Conservation (phyloP, 2,797 vertebrate genomes). For the Crotalus adamanteus region DNA sequence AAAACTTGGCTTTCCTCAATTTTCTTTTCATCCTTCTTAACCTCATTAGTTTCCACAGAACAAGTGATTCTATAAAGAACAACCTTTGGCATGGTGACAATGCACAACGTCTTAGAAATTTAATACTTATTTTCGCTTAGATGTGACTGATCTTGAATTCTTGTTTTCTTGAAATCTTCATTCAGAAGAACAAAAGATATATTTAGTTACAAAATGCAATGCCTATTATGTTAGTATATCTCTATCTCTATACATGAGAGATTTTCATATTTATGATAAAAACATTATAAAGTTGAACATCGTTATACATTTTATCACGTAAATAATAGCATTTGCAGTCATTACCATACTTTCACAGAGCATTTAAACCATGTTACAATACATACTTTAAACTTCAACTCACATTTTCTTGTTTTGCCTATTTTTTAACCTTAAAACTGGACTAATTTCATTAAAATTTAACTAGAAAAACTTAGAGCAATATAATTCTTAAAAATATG, state of each 20-base stretch:
- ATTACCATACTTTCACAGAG: too few species aligned
- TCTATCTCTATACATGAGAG: accelerated
- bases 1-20: too few species aligned
- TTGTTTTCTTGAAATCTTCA: neutral
- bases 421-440: too few species aligned
- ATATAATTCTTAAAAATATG: too few species aligned
- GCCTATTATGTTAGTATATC: neutral
- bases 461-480: too few species aligned
- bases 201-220: conserved; percentile 10
- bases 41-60: neutral
- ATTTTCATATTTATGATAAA: neutral
- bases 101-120: neutral
- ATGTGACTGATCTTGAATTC: neutral
- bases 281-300: too few species aligned
- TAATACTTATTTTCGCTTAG: neutral
- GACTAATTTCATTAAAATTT: too few species aligned
- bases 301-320: neutral
- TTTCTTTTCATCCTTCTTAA: too few species aligned
- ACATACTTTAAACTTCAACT: too few species aligned
- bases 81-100: neutral
- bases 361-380: too few species aligned
- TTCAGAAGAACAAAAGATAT: neutral
- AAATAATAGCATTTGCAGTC: neutral
- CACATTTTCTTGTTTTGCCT: too few species aligned
- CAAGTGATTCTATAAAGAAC: neutral